phyloP scores from a whole-genome alignment of 2,797 vertebrate genomes.

The Podarcis lilfordi region DNA sequence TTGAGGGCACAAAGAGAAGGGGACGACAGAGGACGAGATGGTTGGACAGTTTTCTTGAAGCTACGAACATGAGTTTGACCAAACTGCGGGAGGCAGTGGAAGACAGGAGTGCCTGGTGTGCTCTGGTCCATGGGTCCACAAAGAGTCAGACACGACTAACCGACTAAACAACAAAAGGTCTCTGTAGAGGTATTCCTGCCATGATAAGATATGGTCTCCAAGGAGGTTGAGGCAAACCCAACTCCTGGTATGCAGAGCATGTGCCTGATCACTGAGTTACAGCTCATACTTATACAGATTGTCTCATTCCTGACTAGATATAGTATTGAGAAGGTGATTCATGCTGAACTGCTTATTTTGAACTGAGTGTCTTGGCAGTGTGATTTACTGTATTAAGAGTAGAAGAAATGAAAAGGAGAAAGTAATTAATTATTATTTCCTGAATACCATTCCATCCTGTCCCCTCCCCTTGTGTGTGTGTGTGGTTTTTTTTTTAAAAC shows the following conservation, averaged over 20 bases:
- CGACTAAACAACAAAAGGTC: no score
- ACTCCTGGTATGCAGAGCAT: neutral
- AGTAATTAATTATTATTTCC: conserved; percentile 57
- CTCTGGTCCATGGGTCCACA: no score
- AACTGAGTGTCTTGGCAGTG: conserved; percentile 47
- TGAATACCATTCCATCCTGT: neutral
- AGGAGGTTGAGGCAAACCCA: neutral
- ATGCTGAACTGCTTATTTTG: conserved; percentile 54
- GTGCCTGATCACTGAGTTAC: neutral
- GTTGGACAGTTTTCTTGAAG: no score
- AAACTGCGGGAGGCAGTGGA: no score
- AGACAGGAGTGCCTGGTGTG: no score
- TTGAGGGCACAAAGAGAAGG: no score
- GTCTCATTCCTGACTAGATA: neutral
- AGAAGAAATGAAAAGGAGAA: conserved; percentile 58
- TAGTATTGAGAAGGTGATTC: conserved; percentile 39
- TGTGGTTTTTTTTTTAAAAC: neutral
- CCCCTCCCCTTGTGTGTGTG: neutral
- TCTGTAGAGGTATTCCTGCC: no score
- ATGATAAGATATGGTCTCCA: neutral
- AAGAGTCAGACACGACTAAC: no score
- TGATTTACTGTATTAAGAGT: conserved; percentile 55
- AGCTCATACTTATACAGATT: neutral
- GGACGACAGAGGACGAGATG: no score
- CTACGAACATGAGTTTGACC: no score